phyloP scores from a whole-genome alignment of 2,888 invertebrate species.

The Tuta absoluta region DNA sequence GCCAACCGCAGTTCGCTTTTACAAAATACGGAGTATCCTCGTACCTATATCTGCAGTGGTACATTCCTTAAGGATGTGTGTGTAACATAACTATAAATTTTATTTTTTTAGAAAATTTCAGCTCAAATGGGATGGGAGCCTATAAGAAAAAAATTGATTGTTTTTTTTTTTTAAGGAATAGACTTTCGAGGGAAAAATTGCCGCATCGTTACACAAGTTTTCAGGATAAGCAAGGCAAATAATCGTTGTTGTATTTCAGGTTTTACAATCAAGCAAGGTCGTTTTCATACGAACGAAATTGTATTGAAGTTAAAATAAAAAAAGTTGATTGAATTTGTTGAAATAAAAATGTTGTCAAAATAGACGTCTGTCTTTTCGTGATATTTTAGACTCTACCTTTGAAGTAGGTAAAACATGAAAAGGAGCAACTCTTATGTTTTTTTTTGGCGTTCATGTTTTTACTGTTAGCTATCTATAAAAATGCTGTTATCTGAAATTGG shows the following conservation, averaged over 20 bases:
- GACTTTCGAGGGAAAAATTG: too few species aligned
- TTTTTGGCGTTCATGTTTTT: too few species aligned
- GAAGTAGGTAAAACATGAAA: not conserved
- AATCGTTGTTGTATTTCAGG: constrained; percentile 4
- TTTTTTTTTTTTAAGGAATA: too few species aligned
- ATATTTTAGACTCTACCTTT: not conserved
- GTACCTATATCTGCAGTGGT: too few species aligned
- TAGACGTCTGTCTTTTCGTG: not conserved
- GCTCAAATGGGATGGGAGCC: too few species aligned
- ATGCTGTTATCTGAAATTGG: too few species aligned
- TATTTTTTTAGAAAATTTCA: too few species aligned
- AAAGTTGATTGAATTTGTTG: not conserved
- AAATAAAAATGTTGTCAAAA: not conserved
- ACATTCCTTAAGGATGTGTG: too few species aligned
- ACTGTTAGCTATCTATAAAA: too few species aligned
- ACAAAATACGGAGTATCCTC: not conserved
- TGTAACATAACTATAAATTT: too few species aligned
- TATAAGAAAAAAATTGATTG: too few species aligned
- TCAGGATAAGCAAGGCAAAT: not conserved
- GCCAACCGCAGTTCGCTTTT: not conserved
- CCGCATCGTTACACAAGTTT: not conserved
- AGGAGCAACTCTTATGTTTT: too few species aligned
- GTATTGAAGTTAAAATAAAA: not conserved
- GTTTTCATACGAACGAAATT: not conserved
- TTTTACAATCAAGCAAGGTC: not conserved